Conservation (phyloP, 2,113 vertebrate species). For the Sander lucioperca region DNA sequence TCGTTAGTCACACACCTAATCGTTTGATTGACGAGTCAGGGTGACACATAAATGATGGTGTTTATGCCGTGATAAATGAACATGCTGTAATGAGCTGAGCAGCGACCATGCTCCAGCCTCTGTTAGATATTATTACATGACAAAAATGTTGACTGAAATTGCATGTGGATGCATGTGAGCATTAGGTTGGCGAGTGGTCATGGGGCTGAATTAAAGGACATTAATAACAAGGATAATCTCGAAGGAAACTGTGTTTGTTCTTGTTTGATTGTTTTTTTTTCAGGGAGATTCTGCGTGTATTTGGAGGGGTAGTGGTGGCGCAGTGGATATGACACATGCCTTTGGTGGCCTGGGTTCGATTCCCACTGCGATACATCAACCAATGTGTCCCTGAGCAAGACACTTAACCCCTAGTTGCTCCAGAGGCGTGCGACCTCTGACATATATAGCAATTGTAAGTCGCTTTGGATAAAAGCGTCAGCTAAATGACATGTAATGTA, state of each 20-base stretch:
- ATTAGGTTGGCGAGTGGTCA: background rate
- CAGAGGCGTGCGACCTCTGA: too few species aligned
- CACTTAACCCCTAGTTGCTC: too few species aligned
- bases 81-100: slow-evolving; percentile 35
- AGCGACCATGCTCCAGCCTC: background rate
- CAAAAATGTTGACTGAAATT: slow-evolving; percentile 11
- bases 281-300: slow-evolving; percentile 1
- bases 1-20: slow-evolving; percentile 54
- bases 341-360: too few species aligned
- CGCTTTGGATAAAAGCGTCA: too few species aligned
- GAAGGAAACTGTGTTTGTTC: background rate
- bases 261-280: slow-evolving; percentile 6
- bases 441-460: too few species aligned
- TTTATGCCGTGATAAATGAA: slow-evolving; percentile 52
- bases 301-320: too few species aligned
- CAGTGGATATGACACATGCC: too few species aligned
- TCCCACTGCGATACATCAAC: too few species aligned
- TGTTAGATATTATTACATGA: slow-evolving; percentile 34
- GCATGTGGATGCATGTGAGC: background rate
- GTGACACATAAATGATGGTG: slow-evolving; percentile 34
- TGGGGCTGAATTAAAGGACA: background rate
- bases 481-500: too few species aligned
- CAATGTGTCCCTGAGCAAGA: too few species aligned
- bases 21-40: slow-evolving; percentile 31
- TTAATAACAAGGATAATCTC: slow-evolving; percentile 3